These are phyloP conservation scores for Sciurus niger DNA, from an alignment of 2,113 vertebrate species.

Conservation along the genomic window DNA sequence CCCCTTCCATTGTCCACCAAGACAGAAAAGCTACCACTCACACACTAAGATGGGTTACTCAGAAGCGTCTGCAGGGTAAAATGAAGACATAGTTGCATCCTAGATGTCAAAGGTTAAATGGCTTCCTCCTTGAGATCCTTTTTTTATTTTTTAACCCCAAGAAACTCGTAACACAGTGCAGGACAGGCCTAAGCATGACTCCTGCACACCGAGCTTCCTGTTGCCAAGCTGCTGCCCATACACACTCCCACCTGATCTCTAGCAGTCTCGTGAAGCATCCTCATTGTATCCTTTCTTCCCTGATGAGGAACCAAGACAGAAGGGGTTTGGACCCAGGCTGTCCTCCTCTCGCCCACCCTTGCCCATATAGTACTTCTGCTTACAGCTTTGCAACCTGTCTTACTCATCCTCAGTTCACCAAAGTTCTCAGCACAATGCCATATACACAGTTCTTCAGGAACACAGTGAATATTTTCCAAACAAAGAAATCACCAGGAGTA, in stretches of 20 bases:
- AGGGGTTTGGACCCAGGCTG: background rate
- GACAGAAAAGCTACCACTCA: constrained; percentile 36
- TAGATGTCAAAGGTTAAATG: constrained; percentile 5
- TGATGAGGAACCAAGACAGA: background rate
- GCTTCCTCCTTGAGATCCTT: background rate
- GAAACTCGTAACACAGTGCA: background rate
- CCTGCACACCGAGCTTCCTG: background rate
- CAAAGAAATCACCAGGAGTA: background rate
- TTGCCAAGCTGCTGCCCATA: background rate
- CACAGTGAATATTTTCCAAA: background rate
- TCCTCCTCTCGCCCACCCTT: background rate
- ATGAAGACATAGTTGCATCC: background rate
- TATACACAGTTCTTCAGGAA: background rate
- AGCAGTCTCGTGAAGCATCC: background rate
- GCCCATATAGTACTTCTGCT: constrained; percentile 6
- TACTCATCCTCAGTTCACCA: background rate
- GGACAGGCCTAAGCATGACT: background rate
- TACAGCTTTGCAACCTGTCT: background rate
- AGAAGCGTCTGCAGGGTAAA: background rate
- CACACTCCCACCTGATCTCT: background rate
- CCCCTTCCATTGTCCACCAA: background rate
- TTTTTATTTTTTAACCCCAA: background rate
- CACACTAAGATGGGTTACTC: background rate
- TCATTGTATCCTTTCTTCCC: background rate
- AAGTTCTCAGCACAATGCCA: background rate